A percentile compares a stretch with the other conserved stretches of the same genome.
Conservation (phyloP, 2,888 invertebrate species). For the Drosophila nr. fundita region DNA sequence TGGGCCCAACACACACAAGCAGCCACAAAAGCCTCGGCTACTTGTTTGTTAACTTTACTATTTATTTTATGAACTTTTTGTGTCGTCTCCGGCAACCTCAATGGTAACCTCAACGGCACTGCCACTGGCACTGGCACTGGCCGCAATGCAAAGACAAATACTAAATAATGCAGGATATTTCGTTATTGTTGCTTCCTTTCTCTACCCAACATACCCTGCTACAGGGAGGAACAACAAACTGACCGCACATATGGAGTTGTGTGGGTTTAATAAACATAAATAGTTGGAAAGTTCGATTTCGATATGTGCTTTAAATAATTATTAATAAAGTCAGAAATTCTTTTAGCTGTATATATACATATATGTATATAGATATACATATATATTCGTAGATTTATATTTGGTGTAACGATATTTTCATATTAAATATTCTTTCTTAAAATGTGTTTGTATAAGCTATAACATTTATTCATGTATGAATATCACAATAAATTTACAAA, state of each 20-base stretch:
- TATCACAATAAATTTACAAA: neutral
- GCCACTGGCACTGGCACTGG: constrained; percentile 1
- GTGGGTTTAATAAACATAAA: neutral
- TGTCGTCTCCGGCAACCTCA: constrained; percentile 38
- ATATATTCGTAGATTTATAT: neutral
- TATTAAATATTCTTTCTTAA: neutral
- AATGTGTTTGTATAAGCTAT: neutral
- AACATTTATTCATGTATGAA: neutral
- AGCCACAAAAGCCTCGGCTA: constrained; percentile 42
- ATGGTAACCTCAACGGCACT: constrained; percentile 21
- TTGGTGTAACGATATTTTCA: neutral
- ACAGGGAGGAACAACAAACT: neutral
- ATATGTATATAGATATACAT: neutral
- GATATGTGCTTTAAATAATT: neutral
- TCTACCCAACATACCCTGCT: constrained; percentile 1
- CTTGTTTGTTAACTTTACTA: constrained; percentile 76
- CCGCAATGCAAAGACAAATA: constrained; percentile 30
- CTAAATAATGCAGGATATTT: constrained; percentile 47
- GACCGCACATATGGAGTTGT: constrained; percentile 1
- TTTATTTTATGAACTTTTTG: constrained; percentile 73
- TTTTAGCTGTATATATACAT: too few species aligned
- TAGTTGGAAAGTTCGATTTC: neutral
- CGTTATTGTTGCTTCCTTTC: constrained; percentile 17
- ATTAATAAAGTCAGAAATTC: neutral
- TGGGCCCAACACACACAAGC: constrained; percentile 22